phyloP scores from a whole-genome alignment of 1,140 invertebrate genomes.

The Drosophila littoralis region DNA sequence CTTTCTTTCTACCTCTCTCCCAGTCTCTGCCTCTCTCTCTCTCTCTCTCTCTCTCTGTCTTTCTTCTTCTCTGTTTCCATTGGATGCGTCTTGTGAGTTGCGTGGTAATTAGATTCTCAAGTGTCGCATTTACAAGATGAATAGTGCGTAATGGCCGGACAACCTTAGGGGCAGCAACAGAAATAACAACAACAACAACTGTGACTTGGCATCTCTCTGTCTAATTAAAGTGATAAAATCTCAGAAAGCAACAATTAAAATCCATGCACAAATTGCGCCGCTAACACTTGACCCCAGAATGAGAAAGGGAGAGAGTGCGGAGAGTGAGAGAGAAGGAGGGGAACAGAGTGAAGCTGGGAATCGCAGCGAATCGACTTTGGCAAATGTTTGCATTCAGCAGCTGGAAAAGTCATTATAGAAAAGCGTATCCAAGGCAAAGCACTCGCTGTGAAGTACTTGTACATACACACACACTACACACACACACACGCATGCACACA shows the following conservation, averaged over 20 bases:
- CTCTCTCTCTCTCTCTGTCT: background rate
- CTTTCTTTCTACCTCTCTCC: no score
- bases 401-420: constrained; percentile 30
- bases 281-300: constrained; percentile 30
- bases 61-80: background rate
- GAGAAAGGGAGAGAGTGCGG: background rate
- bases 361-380: constrained; percentile 9
- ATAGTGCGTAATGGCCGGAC: constrained; percentile 73
- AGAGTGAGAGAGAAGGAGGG: background rate
- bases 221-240: constrained; percentile 51
- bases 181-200: background rate
- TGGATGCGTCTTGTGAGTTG: constrained; percentile 10
- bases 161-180: constrained; percentile 42
- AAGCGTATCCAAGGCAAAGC: constrained; percentile 7
- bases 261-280: constrained; percentile 12
- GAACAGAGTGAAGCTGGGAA: constrained; percentile 5
- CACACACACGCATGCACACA: background rate
- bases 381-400: constrained; percentile 25
- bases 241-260: constrained; percentile 50
- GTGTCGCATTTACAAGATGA: constrained; percentile 65
- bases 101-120: constrained; percentile 67
- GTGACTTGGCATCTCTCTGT: constrained; percentile 15
- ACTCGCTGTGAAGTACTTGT: background rate
- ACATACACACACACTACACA: background rate
- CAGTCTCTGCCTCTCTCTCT: background rate